Percentiles rank a stretch among this genome's conserved stretches.
These are phyloP conservation scores for Pteronotus mesoamericanus DNA, from an alignment of 2,797 vertebrate genomes.

Conservation along the genomic window DNA sequence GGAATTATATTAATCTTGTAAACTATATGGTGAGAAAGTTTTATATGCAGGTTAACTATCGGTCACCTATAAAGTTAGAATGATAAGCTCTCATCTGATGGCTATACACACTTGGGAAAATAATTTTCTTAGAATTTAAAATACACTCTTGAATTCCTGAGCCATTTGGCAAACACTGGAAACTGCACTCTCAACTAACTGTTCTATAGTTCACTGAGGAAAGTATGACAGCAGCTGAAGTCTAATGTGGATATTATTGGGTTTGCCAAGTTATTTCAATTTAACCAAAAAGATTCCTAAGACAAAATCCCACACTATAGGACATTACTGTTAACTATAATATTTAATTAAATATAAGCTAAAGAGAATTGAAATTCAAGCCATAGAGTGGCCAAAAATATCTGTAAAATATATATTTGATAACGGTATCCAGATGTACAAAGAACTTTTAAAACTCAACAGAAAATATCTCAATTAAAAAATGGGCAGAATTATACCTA, in stretches of 20 bases:
- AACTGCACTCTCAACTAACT: background rate
- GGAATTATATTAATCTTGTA: background rate
- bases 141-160: background rate
- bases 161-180: background rate
- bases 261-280: background rate
- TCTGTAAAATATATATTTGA: background rate
- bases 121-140: background rate
- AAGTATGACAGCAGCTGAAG: background rate
- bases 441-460: background rate
- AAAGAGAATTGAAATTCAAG: background rate
- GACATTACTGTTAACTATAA: background rate
- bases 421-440: background rate
- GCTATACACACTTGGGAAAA: background rate
- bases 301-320: background rate
- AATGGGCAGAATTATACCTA: background rate
- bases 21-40: background rate
- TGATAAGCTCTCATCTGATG: background rate
- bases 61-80: background rate
- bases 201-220: background rate
- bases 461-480: background rate
- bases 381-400: background rate
- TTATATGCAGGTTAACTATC: constrained; percentile 1
- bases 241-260: background rate
- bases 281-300: background rate
- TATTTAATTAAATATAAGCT: background rate